These are phyloP conservation scores for Holothuria leucospilota DNA, from an alignment of 53 echinoderm and acorn worm genomes.

Conservation along the genomic window DNA sequence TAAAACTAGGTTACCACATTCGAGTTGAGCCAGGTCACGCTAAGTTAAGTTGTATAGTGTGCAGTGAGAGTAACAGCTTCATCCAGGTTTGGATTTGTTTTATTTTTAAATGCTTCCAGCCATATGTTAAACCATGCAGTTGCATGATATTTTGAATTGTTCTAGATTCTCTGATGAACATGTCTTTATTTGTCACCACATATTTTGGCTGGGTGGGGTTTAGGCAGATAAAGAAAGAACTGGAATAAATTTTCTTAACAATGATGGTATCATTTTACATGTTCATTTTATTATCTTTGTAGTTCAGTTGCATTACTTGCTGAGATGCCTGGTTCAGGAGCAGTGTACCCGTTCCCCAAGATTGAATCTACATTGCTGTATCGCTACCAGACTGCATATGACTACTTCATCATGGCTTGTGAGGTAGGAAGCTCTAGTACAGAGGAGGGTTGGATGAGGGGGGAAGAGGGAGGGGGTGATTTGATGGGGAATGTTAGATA, in stretches of 20 bases:
- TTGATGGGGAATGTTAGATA: no score
- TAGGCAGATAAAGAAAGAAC: background rate
- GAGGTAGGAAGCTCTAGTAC: slow-evolving; percentile 66
- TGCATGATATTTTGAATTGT: no score
- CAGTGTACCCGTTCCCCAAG: slow-evolving; percentile 79
- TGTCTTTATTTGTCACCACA: no score
- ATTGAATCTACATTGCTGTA: slow-evolving; percentile 86
- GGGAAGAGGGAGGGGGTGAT: background rate
- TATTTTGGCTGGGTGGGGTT: background rate
- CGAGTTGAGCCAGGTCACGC: no score
- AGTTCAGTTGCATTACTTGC: slow-evolving; percentile 83
- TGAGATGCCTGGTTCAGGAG: slow-evolving; percentile 95
- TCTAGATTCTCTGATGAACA: no score
- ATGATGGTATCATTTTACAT: no score
- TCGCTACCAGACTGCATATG: slow-evolving; percentile 81
- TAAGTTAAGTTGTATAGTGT: no score
- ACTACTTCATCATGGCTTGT: slow-evolving; percentile 91
- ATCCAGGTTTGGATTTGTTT: no score
- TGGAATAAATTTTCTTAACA: background rate
- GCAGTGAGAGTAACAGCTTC: no score
- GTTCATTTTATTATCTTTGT: background rate
- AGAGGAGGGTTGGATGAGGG: background rate
- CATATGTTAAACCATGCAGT: no score
- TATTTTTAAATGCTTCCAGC: no score
- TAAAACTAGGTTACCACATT: no score